Evolutionary conservation across 2,113 vertebrate species (phyloP), one percentile per base, ranked within the genome.

Genomic region (Anolis carolinensis): DNA sequence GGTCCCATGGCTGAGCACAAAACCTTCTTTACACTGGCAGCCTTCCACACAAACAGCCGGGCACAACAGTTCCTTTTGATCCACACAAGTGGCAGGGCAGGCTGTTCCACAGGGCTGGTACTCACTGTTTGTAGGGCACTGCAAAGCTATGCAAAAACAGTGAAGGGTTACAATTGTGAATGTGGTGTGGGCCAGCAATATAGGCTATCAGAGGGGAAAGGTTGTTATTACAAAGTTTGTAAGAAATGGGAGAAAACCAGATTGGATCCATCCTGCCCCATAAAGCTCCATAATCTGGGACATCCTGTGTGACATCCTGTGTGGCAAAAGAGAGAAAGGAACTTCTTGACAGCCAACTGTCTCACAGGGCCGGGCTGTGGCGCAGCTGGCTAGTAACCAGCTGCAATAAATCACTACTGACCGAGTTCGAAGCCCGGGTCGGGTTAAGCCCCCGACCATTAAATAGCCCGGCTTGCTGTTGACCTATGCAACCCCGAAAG

Each of bases 41-140:
- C 91, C 91, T 85, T 95, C 95, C 4, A 94, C 84, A 1, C 95
- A 95, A 0, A 84, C 32, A 2, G 5, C 34, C 74, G 89, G 48
- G 34, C 87, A 8, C 1, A 44, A 0, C 86, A 88, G 73, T 87
- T 93, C 85, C 84, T 86, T 63, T 78, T 93, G 87, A 1, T 85
- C 74, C n/a, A 84, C 86, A 81, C 95, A 95, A 34, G 95, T 89
- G 63, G 88, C 36, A 0, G 92, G 94, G 71, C 95, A 96, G 50
- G 95, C 88, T 0, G 91, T 91, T 36, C 84, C 85, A 32, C 95
- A 96, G 5, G 3, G 21, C 34, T 93, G 65, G 0, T 96, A 96
- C 36, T 63, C 13, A 77, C 95, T 96, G 88, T 96, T 94, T 68
- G 87, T 77, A 0, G 95, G 95, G 14, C 95, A 96, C 78, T 81